phyloP scores from a whole-genome alignment of 1,140 invertebrate genomes.

The Musca domestica region DNA sequence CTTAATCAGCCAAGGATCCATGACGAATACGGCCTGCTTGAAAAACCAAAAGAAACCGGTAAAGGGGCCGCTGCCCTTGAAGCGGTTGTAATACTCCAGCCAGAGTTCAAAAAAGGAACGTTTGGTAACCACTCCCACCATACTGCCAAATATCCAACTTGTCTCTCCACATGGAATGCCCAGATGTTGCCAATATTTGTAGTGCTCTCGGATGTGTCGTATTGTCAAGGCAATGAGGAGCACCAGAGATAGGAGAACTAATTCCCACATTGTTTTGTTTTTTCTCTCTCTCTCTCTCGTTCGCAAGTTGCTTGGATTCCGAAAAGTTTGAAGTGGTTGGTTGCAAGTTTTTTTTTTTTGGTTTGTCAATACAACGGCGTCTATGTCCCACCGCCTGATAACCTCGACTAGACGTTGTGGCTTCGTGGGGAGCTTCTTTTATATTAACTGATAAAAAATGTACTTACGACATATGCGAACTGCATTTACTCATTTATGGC shows the following conservation, averaged over 20 bases:
- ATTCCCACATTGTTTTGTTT: too few relatives aligned
- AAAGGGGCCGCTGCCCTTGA: conserved; percentile 39
- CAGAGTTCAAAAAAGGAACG: conserved; percentile 2
- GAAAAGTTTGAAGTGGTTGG: too few relatives aligned
- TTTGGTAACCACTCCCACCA: conserved; percentile 30
- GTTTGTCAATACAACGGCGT: too few relatives aligned
- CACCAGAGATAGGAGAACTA: conserved; percentile 24
- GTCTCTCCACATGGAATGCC: conserved; percentile 43
- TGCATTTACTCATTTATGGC: too few relatives aligned
- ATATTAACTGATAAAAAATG: too few relatives aligned
- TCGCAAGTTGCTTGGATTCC: too few relatives aligned
- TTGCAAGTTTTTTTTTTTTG: conserved; percentile 36
- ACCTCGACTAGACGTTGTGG: too few relatives aligned
- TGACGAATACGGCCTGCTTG: conserved; percentile 28
- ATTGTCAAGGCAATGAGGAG: not conserved
- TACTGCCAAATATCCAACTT: conserved; percentile 39
- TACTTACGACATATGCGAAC: too few relatives aligned
- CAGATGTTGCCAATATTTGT: conserved; percentile 54
- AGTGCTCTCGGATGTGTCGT: conserved; percentile 24
- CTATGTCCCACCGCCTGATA: too few relatives aligned
- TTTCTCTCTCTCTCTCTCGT: too few relatives aligned
- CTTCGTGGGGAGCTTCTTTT: too few relatives aligned
- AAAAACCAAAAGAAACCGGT: conserved; percentile 37
- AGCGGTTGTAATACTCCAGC: conserved; percentile 34
- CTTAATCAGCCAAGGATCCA: conserved; percentile 41